phyloP scores from a whole-genome alignment of 2,888 invertebrate genomes.

The Didymodactylos carnosus region DNA sequence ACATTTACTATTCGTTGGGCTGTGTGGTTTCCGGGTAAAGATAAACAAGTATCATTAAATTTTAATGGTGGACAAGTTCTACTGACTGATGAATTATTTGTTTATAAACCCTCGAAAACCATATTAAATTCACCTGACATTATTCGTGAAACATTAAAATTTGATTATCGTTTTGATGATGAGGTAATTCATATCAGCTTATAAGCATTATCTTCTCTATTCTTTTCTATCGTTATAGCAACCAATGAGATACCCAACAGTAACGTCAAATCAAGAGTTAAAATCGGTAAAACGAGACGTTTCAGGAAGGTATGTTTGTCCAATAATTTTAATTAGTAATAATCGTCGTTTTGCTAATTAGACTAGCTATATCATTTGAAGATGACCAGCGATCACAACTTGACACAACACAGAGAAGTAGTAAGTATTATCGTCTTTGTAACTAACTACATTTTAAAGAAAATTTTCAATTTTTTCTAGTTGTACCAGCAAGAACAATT shows the following conservation, averaged over 20 bases:
- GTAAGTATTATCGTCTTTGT: no score
- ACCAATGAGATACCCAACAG: neutral
- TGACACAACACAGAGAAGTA: no score
- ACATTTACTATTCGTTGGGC: conserved; percentile 31
- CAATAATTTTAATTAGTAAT: no score
- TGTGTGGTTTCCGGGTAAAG: conserved; percentile 30
- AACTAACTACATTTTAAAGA: neutral
- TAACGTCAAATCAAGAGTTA: no score
- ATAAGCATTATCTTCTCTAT: neutral
- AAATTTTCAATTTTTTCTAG: neutral
- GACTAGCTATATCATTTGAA: no score
- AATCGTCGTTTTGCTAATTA: no score
- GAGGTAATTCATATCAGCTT: neutral
- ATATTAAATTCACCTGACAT: neutral
- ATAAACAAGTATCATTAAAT: neutral
- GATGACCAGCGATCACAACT: no score
- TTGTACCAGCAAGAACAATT: neutral
- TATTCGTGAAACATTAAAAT: neutral
- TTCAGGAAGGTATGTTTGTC: no score
- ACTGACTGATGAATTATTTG: neutral
- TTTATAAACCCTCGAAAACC: neutral
- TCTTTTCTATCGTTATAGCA: neutral
- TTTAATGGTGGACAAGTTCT: neutral
- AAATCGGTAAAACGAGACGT: neutral
- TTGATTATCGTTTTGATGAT: neutral